phyloP scores from a whole-genome alignment of 2,113 vertebrate genomes.

The Sinocyclocheilus anophthalmus region DNA sequence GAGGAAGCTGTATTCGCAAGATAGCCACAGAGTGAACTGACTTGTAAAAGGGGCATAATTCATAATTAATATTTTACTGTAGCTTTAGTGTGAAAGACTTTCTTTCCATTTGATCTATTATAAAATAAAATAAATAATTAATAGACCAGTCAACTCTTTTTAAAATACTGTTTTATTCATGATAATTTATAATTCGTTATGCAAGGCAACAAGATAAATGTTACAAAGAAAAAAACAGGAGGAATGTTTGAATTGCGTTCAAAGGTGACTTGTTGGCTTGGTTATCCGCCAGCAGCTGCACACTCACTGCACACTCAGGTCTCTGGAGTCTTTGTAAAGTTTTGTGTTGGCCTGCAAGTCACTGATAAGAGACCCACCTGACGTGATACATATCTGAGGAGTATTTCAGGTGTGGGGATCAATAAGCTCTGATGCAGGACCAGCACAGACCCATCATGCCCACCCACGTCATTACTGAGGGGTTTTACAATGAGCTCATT shows the following conservation, averaged over 20 bases:
- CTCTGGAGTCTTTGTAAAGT: conserved; percentile 20
- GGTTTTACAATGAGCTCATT: conserved; percentile 60
- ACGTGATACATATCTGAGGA: conserved; percentile 73
- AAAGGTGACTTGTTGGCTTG: conserved; percentile 20
- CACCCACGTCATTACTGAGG: conserved; percentile 59
- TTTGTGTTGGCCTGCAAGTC: conserved; percentile 63
- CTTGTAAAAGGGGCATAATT: neutral
- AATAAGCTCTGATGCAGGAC: conserved; percentile 70
- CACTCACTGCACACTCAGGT: neutral
- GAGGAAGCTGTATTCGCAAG: neutral
- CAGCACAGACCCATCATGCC: conserved; percentile 33
- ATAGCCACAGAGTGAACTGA: neutral
- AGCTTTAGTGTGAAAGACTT: neutral
- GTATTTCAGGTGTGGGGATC: conserved; percentile 64
- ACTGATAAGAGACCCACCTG: conserved; percentile 68
- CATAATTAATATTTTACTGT: neutral
- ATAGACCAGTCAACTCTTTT: neutral
- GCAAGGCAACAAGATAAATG: neutral
- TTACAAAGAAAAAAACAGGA: neutral
- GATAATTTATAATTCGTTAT: neutral
- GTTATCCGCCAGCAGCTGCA: neutral
- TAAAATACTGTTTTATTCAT: neutral
- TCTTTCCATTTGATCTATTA: neutral
- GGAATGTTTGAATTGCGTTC: neutral
- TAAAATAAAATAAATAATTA: neutral